phyloP scores from a whole-genome alignment of 2,113 vertebrate genomes.

The Phycodurus eques region DNA sequence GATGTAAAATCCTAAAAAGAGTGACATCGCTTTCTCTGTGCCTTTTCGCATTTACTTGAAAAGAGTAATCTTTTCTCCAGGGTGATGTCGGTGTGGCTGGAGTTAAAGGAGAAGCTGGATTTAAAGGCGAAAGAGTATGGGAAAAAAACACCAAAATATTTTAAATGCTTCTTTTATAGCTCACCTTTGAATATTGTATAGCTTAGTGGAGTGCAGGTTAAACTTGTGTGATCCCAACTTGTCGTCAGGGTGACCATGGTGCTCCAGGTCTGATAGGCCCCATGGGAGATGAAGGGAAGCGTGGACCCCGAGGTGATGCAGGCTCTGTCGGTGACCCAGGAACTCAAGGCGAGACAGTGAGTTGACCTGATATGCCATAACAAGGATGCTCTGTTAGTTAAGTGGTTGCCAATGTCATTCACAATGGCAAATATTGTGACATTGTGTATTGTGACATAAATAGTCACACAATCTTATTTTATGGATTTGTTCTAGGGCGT shows the following conservation, averaged over 20 bases:
- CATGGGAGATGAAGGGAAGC: constrained; percentile 92
- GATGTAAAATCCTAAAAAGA: constrained; percentile 69
- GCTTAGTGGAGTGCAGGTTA: neutral
- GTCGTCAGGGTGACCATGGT: constrained; percentile 83
- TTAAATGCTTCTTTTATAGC: neutral
- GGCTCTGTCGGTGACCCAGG: constrained; percentile 83
- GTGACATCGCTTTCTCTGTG: neutral
- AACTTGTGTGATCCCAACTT: neutral
- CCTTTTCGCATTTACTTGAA: neutral
- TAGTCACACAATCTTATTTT: neutral
- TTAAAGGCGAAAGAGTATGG: constrained; percentile 90
- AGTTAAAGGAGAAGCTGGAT: constrained; percentile 92
- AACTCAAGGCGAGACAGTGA: constrained; percentile 86
- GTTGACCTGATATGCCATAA: constrained; percentile 14
- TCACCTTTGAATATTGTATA: neutral
- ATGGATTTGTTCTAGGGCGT: constrained; percentile 75
- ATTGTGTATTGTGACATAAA: neutral
- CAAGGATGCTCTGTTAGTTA: neutral
- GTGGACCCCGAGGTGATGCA: constrained; percentile 87
- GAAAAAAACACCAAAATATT: neutral
- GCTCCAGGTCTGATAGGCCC: constrained; percentile 85
- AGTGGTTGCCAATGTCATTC: neutral
- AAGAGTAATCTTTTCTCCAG: constrained; percentile 56
- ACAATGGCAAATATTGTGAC: neutral
- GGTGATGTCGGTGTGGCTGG: constrained; percentile 86